Evolutionary conservation across 2,797 vertebrate genomes (phyloP).

Genomic region (Gorsachius magnificus): DNA sequence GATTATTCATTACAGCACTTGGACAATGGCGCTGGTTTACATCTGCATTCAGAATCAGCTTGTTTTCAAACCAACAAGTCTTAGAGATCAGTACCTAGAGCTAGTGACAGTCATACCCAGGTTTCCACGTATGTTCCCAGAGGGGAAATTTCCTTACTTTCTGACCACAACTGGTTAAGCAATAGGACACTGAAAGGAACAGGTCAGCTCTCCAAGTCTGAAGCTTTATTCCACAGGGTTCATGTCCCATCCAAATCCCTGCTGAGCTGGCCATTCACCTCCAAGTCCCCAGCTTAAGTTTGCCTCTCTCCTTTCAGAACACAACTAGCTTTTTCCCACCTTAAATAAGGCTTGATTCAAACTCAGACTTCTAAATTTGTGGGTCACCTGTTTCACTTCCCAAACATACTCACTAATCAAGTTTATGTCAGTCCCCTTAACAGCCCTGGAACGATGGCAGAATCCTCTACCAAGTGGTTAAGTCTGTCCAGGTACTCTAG

Average conservation of each 20-base stretch:
- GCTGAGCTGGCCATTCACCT: background rate
- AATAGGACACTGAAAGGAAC: background rate
- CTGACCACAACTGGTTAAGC: background rate
- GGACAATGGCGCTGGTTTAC: background rate
- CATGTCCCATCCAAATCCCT: background rate
- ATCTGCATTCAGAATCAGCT: background rate
- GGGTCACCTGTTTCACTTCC: background rate
- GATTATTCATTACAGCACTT: background rate
- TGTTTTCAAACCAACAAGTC: background rate
- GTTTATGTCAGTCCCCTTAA: background rate
- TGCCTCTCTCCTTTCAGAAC: background rate
- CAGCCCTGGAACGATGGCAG: background rate
- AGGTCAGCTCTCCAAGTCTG: background rate
- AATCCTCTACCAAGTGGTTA: background rate
- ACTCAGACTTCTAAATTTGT: background rate
- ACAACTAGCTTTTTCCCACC: background rate
- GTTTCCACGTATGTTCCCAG: background rate
- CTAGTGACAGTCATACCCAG: background rate
- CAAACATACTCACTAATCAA: background rate
- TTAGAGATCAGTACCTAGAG: background rate
- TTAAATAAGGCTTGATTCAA: background rate
- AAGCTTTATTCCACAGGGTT: background rate
- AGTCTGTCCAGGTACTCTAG: background rate
- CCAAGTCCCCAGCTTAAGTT: fast-evolving
- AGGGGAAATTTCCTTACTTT: background rate